Evolutionary conservation across 2,888 invertebrate genomes (phyloP).

Genomic region (Andrena praecox): DNA sequence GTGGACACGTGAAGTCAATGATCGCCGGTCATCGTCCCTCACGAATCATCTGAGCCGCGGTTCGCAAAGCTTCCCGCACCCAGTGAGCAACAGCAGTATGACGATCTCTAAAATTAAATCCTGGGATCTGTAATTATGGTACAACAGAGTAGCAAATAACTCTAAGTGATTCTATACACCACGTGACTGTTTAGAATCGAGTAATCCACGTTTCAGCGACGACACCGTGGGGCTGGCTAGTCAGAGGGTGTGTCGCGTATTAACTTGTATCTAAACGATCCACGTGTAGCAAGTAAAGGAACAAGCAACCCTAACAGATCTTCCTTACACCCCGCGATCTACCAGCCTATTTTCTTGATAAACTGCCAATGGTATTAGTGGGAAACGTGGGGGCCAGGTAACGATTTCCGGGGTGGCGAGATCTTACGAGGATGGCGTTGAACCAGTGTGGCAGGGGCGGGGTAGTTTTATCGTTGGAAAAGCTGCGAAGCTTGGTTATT

Average conservation of each 20-base stretch:
- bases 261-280: conserved; percentile 8
- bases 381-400: neutral
- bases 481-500: conserved; percentile 66
- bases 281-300: neutral
- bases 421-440: neutral
- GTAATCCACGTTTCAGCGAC: neutral
- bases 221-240: neutral
- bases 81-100: no score
- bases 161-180: neutral
- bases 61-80: no score
- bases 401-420: conserved; percentile 17
- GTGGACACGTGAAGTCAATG: neutral
- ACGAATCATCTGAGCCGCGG: no score
- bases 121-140: neutral
- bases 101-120: no score
- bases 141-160: neutral
- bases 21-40: neutral
- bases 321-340: neutral
- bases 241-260: neutral
- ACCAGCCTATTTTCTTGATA: neutral
- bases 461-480: conserved; percentile 51
- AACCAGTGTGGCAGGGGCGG: neutral
- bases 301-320: neutral
- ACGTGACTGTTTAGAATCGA: neutral
- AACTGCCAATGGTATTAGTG: neutral